These are phyloP conservation scores for Caenorhabditis afra DNA, from an alignment of 2,888 invertebrate genomes.

Conservation along the genomic window DNA sequence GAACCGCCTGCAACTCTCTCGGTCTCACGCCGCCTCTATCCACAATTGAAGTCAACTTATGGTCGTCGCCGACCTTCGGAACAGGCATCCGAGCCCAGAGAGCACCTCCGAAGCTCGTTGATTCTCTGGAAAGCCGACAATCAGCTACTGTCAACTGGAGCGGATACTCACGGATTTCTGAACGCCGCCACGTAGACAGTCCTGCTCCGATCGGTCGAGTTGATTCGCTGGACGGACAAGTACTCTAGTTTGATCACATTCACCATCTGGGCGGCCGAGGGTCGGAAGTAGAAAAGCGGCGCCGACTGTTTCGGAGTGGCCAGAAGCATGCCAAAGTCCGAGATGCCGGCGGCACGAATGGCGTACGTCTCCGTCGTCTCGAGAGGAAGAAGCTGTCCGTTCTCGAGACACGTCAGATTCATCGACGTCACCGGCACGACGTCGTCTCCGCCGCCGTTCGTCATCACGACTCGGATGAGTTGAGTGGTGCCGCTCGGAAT, in stretches of 20 bases:
- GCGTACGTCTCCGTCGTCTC: constrained; percentile 54
- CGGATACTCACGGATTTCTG: constrained; percentile 50
- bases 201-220: constrained; percentile 14
- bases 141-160: too few relatives aligned
- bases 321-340: constrained; percentile 58
- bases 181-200: constrained; percentile 51
- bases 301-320: constrained; percentile 30
- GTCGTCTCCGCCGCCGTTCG: neutral
- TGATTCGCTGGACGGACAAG: constrained; percentile 33
- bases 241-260: constrained; percentile 60
- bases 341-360: constrained; percentile 49
- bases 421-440: constrained; percentile 35
- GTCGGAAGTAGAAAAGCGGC: constrained; percentile 65
- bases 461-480: constrained; percentile 31
- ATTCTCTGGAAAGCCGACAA: constrained; percentile 61
- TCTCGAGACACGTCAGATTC: constrained; percentile 46
- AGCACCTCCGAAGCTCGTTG: constrained; percentile 59
- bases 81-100: constrained; percentile 62
- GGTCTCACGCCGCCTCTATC: constrained; percentile 42
- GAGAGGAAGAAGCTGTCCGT: constrained; percentile 36
- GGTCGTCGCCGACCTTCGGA: constrained; percentile 41
- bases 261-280: constrained; percentile 58
- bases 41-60: constrained; percentile 46
- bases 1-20: constrained; percentile 46
- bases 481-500: constrained; percentile 51